Conservation (phyloP, 2,888 invertebrate genomes). For the Torymus tubicola region DNA sequence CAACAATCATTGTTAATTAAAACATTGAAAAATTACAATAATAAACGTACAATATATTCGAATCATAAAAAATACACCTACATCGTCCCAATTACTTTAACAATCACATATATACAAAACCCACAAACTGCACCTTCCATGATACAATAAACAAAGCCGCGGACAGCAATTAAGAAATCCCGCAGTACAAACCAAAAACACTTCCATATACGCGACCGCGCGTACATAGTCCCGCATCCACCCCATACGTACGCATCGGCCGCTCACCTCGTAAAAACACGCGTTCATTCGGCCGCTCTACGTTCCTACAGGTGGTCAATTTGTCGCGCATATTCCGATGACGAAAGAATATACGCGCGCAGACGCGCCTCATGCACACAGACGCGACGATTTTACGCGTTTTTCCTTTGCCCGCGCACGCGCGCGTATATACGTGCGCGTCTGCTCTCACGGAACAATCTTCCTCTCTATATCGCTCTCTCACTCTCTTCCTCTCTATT, state of each 20-base stretch:
- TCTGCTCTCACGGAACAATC: slow-evolving; percentile 10
- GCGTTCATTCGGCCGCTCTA: neutral
- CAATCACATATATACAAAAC: too few relatives aligned
- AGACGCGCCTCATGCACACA: neutral
- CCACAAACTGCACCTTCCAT: neutral
- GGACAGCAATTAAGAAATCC: slow-evolving; percentile 23
- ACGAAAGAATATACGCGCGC: slow-evolving; percentile 36
- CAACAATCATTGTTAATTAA: too few relatives aligned
- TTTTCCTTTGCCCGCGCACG: slow-evolving; percentile 18
- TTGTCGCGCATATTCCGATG: slow-evolving; percentile 29
- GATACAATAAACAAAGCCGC: neutral
- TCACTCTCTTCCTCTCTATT: slow-evolving; percentile 64
- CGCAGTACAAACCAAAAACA: neutral
- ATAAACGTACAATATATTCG: too few relatives aligned
- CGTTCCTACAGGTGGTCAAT: slow-evolving; percentile 46
- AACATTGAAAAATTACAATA: too few relatives aligned
- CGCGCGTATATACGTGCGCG: too few relatives aligned
- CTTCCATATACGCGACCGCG: too few relatives aligned
- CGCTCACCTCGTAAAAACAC: neutral
- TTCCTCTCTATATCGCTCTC: slow-evolving; percentile 19
- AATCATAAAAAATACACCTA: too few relatives aligned
- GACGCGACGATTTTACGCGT: slow-evolving; percentile 21
- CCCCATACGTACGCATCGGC: neutral
- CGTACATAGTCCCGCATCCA: too few relatives aligned
- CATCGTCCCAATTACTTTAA: too few relatives aligned